Base-by-base conservation (phyloP, 2,113 vertebrate genomes). In the Clarias macrocephalus region DNA sequence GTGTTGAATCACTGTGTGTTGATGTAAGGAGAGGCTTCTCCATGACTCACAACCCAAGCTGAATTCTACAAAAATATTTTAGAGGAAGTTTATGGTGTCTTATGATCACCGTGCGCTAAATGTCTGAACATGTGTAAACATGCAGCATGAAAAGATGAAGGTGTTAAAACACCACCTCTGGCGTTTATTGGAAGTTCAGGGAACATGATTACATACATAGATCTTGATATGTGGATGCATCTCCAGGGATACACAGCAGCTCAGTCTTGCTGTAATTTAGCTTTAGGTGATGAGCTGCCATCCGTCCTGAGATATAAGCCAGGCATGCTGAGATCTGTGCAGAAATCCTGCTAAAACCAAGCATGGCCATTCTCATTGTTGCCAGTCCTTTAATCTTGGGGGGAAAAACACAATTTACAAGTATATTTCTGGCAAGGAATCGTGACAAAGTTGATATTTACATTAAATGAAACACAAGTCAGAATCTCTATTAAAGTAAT, bases 281-380 rank as follows among this genome's bases (percentile, higher is more conserved):
- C 76, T 79, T 57, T 16, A 57, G 25, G 76, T 79, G n/a, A 79
- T 57, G 15, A 57, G 25, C n/a, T 57, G 54, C 76, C 76, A 79
- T 57, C 54, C n/a, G 57, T 57, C 57, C 6, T 79, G 76, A 79
- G 52, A 79, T 57, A 30, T 79, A 57, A 79, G n/a, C 52, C 54
- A 79, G 76, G 15, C 76, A 79, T 79, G 76, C 76, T 79, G 76
- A 57, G 76, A 79, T 79, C n/a, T 1, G 54, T 28, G n/a, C 76
- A 57, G 52, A 79, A 57, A 77, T 79, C 76, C 1, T 56, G 21
- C 76, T 56, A n/a, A 79, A 79, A 18, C n/a, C 52, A 57, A 57
- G 13, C 54, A 28, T 30, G 54, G 54, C 23, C 5, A 56, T 79
- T 79, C 48, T 79, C 76, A 56, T 56, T 77, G 25, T 56, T n/a